These are phyloP conservation scores for Drosophila paucipuncta DNA, from an alignment of 2,888 invertebrate genomes.

Conservation along the genomic window DNA sequence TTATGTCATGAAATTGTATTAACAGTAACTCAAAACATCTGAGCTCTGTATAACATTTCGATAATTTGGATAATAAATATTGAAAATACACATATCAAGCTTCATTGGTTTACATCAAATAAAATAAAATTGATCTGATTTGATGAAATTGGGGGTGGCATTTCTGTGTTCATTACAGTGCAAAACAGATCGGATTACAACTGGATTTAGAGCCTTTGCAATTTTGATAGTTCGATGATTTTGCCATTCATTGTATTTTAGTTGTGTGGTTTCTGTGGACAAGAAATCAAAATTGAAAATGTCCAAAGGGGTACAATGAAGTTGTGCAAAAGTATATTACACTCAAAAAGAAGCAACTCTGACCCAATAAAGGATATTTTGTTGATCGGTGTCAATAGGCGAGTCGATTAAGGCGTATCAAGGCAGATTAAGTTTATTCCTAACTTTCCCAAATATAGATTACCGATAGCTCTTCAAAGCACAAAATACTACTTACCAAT, in stretches of 20 bases:
- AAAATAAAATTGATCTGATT: not conserved
- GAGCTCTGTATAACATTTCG: not conserved
- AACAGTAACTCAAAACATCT: not conserved
- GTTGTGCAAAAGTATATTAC: not conserved
- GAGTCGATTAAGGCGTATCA: not conserved
- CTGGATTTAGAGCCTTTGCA: not conserved
- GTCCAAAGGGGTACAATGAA: not conserved
- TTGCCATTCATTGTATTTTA: not conserved
- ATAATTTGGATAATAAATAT: not conserved
- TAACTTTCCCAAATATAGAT: not conserved
- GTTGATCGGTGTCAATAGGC: not conserved
- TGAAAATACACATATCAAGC: not conserved
- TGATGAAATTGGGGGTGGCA: not conserved
- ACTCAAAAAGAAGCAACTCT: not conserved
- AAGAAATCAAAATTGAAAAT: conserved; percentile 7
- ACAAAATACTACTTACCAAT: not conserved
- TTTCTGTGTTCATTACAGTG: not conserved
- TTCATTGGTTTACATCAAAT: not conserved
- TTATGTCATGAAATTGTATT: not conserved
- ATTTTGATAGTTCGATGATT: not conserved
- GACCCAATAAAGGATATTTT: not conserved
- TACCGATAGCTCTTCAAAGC: not conserved
- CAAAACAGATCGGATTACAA: conserved; percentile 2
- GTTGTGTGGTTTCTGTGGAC: conserved; percentile 2
- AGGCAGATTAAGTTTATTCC: not conserved